Base-by-base conservation (phyloP, 1,140 invertebrate species). In the Apis cerana region DNA sequence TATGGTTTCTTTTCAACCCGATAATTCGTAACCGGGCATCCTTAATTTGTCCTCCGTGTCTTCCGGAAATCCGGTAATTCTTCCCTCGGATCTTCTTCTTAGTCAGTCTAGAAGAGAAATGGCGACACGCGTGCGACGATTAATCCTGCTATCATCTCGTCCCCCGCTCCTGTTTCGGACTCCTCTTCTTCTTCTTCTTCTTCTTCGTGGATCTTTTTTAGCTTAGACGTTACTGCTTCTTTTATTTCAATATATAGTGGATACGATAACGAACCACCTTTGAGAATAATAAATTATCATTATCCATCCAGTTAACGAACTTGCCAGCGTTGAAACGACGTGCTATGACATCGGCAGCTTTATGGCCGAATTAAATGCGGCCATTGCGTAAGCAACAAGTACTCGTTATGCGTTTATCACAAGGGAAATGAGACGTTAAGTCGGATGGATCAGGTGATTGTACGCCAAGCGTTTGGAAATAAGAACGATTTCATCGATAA, bases 321-420 rank as follows among this genome's bases (percentile, higher is more conserved):
- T 61, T 48, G 64, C 54, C 59, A 54, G n/a, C 33, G 21, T 64
- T 65, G 64, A 27, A 65, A 84, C 71, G 27, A 27, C 23, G 23
- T 23, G 56, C 58, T 15, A 33, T 43, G 58, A 61, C 71, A 75
- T 61, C 71, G 71, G 33, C 56, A n/a, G 56, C 27, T n/a, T 21
- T 48, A 11, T 33, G 19, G n/a, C 71, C 43, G 15, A 75, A 61
- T 75, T 61, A 75, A 15, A n/a, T 15, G 56, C n/a, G 13, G n/a
- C 50, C 43, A 19, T 75, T 61, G 58, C 56, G 71, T 61, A 61
- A 85, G 84, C 85, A 85, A 85, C 85, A 86, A 87, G 86, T 87
- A 85, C 72, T 86, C 62, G 68, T 87, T 86, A 83, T 76, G 68
- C 64, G 81, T 75, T 75, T 61, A 75, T 75, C 61, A 43, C 56